Evolutionary conservation across 2,113 vertebrate genomes (phyloP), one percentile per base, ranked within the genome.

Genomic region (Aldabrachelys gigantea): DNA sequence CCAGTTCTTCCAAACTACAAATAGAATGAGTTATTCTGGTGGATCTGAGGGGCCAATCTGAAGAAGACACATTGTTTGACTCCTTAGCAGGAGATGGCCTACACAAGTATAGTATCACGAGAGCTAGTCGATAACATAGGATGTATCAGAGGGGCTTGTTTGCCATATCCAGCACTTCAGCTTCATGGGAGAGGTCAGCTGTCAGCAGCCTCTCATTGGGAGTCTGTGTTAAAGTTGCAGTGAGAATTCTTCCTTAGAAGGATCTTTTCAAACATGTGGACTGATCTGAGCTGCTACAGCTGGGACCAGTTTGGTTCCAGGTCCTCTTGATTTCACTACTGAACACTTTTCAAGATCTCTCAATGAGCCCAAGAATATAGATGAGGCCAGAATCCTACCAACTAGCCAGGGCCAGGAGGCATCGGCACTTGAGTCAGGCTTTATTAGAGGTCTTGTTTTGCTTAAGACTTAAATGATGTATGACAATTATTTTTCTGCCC

Each of bases 381-480:
- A 44, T 22, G 25, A 8, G 24, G 47, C 31, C 31, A 56, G 21
- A 3, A 4, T 4, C 9, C 6, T 10, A 38, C 5, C 50, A 5
- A 10, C 12, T 17, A 44, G 38, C 10, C 1, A 41, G 35, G 41
- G 49, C 25, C 72, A 11, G 35, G 12, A 24, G 0, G 13, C 29
- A 38, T 14, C 16, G 59, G 31, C 12, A 9, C 81, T 4, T 3
- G 13, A 57, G 27, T 2, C 31, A 75, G 88, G 80, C 21, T 41
- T 92, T 38, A 76, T 1, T 4, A 65, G 65, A 53, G 11, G 0
- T 3, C 12, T 10, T 91, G 10, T 54, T 84, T 57, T 50, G 11
- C 8, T 0, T 83, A 13, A n/a, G n/a, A 59, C 53, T 16, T 1
- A 1, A 81, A 17, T 9, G 1, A 2, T 29, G 44, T 11, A 75